Conservation (phyloP, 35 echinoderm and acorn worm genomes). For the Amphiura filiformis region DNA sequence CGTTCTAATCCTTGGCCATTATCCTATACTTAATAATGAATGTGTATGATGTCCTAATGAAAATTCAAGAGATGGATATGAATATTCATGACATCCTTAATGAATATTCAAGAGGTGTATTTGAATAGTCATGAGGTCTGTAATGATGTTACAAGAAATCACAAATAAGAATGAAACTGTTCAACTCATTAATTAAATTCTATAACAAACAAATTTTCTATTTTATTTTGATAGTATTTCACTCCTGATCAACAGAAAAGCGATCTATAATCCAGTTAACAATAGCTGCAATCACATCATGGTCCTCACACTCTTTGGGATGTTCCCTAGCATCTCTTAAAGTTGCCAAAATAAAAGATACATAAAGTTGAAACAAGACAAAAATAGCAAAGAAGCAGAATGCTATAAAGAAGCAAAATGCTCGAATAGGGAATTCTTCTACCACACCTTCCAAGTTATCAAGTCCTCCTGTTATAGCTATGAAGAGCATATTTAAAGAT, state of each 20-base stretch:
- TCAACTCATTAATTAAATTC: too few relatives aligned
- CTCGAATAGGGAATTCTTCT: constrained; percentile 29
- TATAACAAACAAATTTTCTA: too few relatives aligned
- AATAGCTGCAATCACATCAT: constrained; percentile 49
- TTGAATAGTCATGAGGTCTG: too few relatives aligned
- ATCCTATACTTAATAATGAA: too few relatives aligned
- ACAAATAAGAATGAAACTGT: too few relatives aligned
- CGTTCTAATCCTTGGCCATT: too few relatives aligned
- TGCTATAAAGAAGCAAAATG: constrained; percentile 36
- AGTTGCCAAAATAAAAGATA: constrained; percentile 56
- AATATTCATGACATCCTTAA: too few relatives aligned
- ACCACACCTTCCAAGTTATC: constrained; percentile 52
- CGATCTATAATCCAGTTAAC: constrained; percentile 56
- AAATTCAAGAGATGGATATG: too few relatives aligned
- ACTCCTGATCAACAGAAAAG: constrained; percentile 55
- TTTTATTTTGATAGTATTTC: too few relatives aligned
- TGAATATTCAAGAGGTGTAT: too few relatives aligned
- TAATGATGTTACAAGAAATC: too few relatives aligned
- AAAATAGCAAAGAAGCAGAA: constrained; percentile 47
- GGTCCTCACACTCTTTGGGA: constrained; percentile 16
- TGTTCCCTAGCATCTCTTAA: constrained; percentile 26
- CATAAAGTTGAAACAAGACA: constrained; percentile 66
- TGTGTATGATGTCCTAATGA: too few relatives aligned
- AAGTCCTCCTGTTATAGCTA: constrained; percentile 60
- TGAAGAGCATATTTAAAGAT: constrained; percentile 52